Percentiles rank a stretch among this genome's conserved stretches.
Evolutionary conservation across 30 jellyfish, hydroid and myxozoan species (phyloP).

Genomic region (Turritopsis dohrnii): DNA sequence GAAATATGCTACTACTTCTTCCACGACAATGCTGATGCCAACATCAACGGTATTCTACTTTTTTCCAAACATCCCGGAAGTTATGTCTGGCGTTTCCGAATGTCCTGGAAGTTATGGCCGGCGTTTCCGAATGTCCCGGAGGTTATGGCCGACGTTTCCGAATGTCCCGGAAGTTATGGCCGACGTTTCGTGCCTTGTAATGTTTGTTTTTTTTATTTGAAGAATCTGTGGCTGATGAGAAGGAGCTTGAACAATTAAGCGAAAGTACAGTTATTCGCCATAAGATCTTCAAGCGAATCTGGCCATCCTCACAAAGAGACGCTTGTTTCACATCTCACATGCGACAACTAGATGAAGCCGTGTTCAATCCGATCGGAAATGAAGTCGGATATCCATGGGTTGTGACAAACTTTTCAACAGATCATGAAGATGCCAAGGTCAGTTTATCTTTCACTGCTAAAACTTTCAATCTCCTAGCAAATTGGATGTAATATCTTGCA

Average conservation of each 20-base stretch:
- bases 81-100: not conserved
- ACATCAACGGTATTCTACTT: constrained; percentile 57
- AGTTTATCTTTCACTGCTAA: not conserved
- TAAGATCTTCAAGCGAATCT: constrained; percentile 67
- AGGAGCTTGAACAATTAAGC: constrained; percentile 54
- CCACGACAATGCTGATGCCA: constrained; percentile 78
- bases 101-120: not conserved
- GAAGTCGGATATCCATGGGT: constrained; percentile 82
- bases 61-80: not conserved
- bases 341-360: constrained; percentile 49
- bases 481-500: not conserved
- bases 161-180: not conserved
- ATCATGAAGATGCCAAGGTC: constrained; percentile 87
- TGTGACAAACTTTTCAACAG: constrained; percentile 68
- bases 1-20: constrained; percentile 91
- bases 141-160: too few relatives aligned
- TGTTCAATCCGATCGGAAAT: constrained; percentile 44
- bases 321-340: constrained; percentile 70
- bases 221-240: constrained; percentile 65
- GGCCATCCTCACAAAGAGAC: constrained; percentile 97
- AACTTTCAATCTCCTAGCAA: too few relatives aligned
- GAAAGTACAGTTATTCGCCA: constrained; percentile 71
- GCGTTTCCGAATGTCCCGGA: not conserved
- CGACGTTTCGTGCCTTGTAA: not conserved
- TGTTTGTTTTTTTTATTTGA: not conserved